Evolutionary conservation across 1,140 invertebrate species (phyloP).

Genomic region (Phymorhynchus buccinoides): DNA sequence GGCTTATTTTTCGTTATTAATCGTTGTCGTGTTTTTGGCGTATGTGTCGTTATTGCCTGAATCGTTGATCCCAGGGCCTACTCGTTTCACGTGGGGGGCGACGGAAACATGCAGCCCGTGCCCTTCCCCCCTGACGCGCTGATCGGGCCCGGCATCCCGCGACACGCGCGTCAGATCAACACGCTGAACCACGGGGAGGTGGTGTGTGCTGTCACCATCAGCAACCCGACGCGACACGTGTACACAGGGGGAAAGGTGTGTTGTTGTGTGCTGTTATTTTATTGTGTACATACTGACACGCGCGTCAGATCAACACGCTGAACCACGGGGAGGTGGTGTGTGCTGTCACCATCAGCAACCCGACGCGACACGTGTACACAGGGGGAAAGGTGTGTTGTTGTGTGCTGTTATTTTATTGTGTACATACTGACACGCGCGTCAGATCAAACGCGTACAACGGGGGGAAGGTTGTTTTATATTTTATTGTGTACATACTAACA

Average conservation of each 20-base stretch:
- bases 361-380: slow-evolving; percentile 95
- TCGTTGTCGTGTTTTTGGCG: too few relatives aligned
- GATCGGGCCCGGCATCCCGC: slow-evolving; percentile 91
- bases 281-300: too few relatives aligned
- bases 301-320: slow-evolving; percentile 90
- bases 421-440: slow-evolving; percentile 89
- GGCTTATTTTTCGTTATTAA: too few relatives aligned
- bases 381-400: slow-evolving; percentile 84
- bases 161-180: slow-evolving; percentile 90
- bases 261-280: slow-evolving; percentile 9
- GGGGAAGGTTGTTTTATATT: slow-evolving; percentile 81
- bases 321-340: slow-evolving; percentile 96
- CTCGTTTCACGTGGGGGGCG: slow-evolving; percentile 92
- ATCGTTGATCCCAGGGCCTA: slow-evolving; percentile 84
- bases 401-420: too few relatives aligned
- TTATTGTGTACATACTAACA: too few relatives aligned
- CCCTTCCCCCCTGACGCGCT: slow-evolving; percentile 95
- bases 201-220: slow-evolving; percentile 90
- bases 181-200: slow-evolving; percentile 96
- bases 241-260: slow-evolving; percentile 94
- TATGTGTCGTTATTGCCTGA: too few relatives aligned
- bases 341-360: slow-evolving; percentile 89
- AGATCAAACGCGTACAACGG: slow-evolving; percentile 98
- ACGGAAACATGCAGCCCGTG: slow-evolving; percentile 89
- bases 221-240: slow-evolving; percentile 91